Evolutionary conservation across 1,140 invertebrate species (phyloP).

Genomic region (Camponotus pennsylvanicus): DNA sequence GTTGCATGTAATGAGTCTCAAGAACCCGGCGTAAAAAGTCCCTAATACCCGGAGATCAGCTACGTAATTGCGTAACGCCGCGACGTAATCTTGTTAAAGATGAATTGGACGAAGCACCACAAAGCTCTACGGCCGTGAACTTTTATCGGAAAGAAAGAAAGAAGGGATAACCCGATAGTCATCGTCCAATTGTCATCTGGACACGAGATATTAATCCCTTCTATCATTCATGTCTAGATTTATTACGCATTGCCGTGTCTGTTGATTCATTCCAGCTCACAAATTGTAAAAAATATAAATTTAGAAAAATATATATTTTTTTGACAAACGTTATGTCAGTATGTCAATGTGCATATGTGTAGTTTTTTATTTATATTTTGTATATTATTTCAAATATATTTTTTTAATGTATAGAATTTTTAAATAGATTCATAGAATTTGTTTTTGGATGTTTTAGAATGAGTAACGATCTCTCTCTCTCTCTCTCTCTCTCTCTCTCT

Average conservation of each 20-base stretch:
- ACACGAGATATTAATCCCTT: slow-evolving; percentile 5
- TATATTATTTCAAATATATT: slow-evolving; percentile 10
- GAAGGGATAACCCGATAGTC: slow-evolving; percentile 43
- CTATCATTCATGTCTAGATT: background rate
- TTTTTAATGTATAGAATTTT: background rate
- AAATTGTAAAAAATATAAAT: background rate
- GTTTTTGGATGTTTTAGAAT: background rate
- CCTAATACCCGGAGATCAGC: background rate
- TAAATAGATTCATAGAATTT: background rate
- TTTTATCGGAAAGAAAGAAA: slow-evolving; percentile 32
- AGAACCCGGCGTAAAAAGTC: slow-evolving; percentile 4
- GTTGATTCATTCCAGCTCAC: background rate
- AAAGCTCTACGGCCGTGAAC: slow-evolving; percentile 36
- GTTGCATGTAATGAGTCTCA: slow-evolving; percentile 1
- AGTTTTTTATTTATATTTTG: background rate
- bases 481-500: too few species aligned
- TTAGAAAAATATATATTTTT: background rate
- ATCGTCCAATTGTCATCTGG: slow-evolving; percentile 6
- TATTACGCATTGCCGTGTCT: background rate
- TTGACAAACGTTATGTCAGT: background rate
- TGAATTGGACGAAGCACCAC: slow-evolving; percentile 47
- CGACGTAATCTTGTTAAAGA: slow-evolving; percentile 46
- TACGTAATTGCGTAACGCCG: slow-evolving; percentile 48
- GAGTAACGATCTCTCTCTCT: background rate
- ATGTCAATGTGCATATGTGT: background rate